Evolutionary conservation across 1,140 invertebrate species (phyloP).

Genomic region (Hyles euphorbiae): DNA sequence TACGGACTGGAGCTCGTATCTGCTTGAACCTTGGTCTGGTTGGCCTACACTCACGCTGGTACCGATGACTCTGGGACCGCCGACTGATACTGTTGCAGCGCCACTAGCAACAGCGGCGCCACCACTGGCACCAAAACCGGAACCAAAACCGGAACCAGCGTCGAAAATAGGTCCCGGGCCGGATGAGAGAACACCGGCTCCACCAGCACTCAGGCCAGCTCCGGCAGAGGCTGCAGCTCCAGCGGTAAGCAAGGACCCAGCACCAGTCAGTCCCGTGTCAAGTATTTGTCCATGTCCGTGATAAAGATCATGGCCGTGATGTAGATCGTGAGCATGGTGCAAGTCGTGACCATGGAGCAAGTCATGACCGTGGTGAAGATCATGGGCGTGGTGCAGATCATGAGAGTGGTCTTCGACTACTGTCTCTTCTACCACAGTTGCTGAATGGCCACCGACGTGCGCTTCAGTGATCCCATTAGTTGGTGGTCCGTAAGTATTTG

Average conservation of each 20-base stretch:
- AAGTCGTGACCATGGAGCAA: not conserved
- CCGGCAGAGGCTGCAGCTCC: conserved; percentile 6
- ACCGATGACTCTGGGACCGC: conserved; percentile 48
- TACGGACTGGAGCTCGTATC: conserved; percentile 63
- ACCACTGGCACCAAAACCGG: not conserved
- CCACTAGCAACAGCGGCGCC: conserved; percentile 7
- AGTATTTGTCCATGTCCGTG: not conserved
- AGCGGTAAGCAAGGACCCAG: not conserved
- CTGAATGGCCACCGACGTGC: conserved; percentile 16
- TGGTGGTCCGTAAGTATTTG: conserved; percentile 42
- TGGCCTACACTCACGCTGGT: conserved; percentile 49
- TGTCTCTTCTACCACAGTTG: conserved; percentile 8
- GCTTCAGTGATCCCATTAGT: conserved; percentile 17
- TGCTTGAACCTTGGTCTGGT: conserved; percentile 32
- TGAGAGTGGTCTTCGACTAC: conserved; percentile 12
- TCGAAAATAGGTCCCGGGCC: not conserved
- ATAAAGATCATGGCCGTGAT: not conserved
- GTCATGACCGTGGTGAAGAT: not conserved
- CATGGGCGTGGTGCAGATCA: not conserved
- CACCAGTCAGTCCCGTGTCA: conserved; percentile 5
- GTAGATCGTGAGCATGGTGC: conserved; percentile 3
- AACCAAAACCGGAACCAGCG: not conserved
- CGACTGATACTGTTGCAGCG: conserved; percentile 13
- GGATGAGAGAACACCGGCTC: conserved; percentile 4
- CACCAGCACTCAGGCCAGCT: conserved; percentile 12